These are phyloP conservation scores for Leucopsar rothschildi DNA, from an alignment of 2,113 vertebrate species.

Conservation along the genomic window DNA sequence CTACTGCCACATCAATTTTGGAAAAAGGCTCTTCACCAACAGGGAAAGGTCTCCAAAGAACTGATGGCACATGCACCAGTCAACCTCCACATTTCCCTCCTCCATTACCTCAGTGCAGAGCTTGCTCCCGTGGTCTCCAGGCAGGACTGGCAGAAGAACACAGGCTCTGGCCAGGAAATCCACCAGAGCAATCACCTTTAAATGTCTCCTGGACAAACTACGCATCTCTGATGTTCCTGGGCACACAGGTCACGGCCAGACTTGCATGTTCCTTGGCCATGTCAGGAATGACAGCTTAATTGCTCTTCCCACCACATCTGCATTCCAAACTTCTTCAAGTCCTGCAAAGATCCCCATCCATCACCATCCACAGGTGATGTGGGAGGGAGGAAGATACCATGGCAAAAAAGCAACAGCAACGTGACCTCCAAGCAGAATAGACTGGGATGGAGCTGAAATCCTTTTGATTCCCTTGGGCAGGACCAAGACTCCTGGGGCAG, in stretches of 20 bases:
- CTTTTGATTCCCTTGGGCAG: background rate
- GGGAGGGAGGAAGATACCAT: background rate
- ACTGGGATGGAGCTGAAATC: background rate
- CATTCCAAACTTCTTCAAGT: background rate
- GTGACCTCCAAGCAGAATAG: background rate
- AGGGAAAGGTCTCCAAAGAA: background rate
- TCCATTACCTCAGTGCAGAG: background rate
- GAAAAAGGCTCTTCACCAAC: background rate
- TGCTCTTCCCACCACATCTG: background rate
- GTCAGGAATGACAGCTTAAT: background rate
- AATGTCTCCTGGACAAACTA: background rate
- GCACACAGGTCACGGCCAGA: background rate
- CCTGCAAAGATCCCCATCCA: background rate
- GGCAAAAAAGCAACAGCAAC: background rate
- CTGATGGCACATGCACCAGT: rapidly evolving
- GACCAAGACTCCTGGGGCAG: background rate
- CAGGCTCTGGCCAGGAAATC: background rate
- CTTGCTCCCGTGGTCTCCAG: rapidly evolving
- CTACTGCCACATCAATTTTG: background rate
- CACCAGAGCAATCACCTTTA: background rate
- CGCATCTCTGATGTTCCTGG: background rate
- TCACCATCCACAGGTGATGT: background rate
- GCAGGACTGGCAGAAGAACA: background rate
- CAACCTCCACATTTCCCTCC: background rate
- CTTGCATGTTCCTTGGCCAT: background rate